A percentile compares a stretch with the other conserved stretches of the same genome.
These are phyloP conservation scores for Galerucella pusilla DNA, from an alignment of 2,888 invertebrate species.

Conservation along the genomic window DNA sequence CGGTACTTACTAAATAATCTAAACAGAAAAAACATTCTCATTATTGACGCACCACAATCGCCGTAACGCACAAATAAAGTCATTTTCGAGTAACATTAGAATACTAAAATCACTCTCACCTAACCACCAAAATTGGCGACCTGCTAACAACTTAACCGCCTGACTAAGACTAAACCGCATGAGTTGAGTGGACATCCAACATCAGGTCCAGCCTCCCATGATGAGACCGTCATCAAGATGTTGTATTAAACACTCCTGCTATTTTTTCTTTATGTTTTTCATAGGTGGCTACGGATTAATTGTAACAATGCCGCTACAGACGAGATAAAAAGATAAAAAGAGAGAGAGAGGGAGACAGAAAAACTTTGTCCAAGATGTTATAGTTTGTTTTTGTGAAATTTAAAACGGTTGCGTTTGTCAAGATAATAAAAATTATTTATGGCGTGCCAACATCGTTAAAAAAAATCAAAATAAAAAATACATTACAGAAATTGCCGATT, in stretches of 20 bases:
- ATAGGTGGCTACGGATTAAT: conserved; percentile 38
- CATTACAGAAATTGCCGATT: no score
- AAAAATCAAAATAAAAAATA: no score
- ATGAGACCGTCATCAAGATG: conserved; percentile 45
- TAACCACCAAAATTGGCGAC: conserved; percentile 43
- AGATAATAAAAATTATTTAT: no score
- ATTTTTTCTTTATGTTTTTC: conserved; percentile 43
- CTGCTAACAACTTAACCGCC: conserved; percentile 43
- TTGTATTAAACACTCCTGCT: conserved; percentile 45
- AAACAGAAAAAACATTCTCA: not conserved
- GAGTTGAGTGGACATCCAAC: conserved; percentile 41
- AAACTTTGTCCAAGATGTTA: not conserved
- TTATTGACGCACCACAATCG: conserved; percentile 16
- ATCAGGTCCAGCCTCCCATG: conserved; percentile 44
- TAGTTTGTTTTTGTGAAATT: conserved; percentile 14
- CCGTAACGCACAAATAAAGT: conserved; percentile 30
- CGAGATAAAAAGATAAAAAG: not conserved
- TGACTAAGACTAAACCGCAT: conserved; percentile 44
- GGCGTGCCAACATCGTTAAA: no score
- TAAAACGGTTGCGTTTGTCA: conserved; percentile 3
- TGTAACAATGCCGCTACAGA: conserved; percentile 23
- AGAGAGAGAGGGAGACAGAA: conserved; percentile 18
- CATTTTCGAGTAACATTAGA: conserved; percentile 45
- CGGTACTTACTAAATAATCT: conserved; percentile 8
- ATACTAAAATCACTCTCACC: conserved; percentile 28